Evolutionary conservation across 2,113 vertebrate genomes (phyloP).

Genomic region (Pluvialis apricaria): DNA sequence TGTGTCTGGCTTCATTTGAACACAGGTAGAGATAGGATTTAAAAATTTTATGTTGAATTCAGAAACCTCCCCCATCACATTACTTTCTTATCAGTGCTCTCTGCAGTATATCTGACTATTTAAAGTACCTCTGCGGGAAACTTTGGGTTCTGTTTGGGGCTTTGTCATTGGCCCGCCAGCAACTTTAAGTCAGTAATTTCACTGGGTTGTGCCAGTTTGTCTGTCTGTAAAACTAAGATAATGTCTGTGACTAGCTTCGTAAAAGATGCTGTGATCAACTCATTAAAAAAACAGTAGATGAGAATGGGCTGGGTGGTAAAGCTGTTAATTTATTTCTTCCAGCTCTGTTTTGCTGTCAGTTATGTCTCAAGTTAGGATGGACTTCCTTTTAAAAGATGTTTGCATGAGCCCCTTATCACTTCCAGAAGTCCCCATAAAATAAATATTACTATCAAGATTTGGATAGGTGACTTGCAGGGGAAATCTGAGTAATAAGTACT

Average conservation of each 20-base stretch:
- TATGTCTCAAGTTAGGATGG: neutral
- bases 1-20: neutral
- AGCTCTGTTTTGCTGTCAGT: neutral
- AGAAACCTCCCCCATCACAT: neutral
- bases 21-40: neutral
- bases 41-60: neutral
- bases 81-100: neutral
- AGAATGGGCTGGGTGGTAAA: neutral
- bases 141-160: neutral
- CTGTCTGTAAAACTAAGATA: neutral
- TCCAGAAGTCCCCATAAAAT: conserved; percentile 3
- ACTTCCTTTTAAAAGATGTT: neutral
- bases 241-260: neutral
- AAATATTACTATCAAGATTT: neutral
- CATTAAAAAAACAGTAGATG: neutral
- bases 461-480: neutral
- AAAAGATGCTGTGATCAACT: neutral
- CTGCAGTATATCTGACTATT: neutral
- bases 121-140: neutral
- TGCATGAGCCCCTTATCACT: neutral
- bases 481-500: neutral
- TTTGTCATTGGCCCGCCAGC: neutral
- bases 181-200: neutral
- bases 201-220: neutral
- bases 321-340: neutral